Evolutionary conservation across 2,113 vertebrate genomes (phyloP).

Genomic region (Phalacrocorax aristotelis): DNA sequence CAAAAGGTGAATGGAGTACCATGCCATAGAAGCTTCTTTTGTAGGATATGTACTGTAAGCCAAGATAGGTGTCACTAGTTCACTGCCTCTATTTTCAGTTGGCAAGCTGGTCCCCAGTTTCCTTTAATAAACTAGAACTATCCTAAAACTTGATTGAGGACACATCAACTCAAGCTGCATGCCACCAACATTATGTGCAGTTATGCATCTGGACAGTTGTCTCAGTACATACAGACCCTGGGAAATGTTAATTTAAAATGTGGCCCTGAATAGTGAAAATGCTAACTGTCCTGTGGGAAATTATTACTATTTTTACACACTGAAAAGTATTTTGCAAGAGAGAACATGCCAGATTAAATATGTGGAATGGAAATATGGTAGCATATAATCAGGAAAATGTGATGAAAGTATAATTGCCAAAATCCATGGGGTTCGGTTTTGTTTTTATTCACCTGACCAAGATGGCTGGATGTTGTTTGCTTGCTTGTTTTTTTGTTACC

Average conservation of each 20-base stretch:
- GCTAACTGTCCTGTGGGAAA: neutral
- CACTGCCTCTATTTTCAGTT: neutral
- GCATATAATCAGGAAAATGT: neutral
- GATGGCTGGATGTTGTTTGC: neutral
- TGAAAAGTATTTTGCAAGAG: neutral
- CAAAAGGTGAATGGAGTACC: neutral
- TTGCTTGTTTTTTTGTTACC: neutral
- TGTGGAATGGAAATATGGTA: neutral
- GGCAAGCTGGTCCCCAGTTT: neutral
- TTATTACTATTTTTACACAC: neutral
- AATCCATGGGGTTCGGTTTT: neutral
- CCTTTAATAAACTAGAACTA: neutral
- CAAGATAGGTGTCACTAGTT: neutral
- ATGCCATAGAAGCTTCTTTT: neutral
- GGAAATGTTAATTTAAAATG: neutral
- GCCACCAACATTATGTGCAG: neutral
- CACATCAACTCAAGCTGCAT: neutral
- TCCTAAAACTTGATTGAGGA: neutral
- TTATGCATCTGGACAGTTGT: neutral
- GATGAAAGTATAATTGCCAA: neutral
- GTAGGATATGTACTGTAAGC: neutral
- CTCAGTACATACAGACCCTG: neutral
- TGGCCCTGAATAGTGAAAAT: neutral
- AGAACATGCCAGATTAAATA: neutral
- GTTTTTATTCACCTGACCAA: neutral